phyloP scores from a whole-genome alignment of 1,140 invertebrate genomes.

The Drosophila paulistorum region DNA sequence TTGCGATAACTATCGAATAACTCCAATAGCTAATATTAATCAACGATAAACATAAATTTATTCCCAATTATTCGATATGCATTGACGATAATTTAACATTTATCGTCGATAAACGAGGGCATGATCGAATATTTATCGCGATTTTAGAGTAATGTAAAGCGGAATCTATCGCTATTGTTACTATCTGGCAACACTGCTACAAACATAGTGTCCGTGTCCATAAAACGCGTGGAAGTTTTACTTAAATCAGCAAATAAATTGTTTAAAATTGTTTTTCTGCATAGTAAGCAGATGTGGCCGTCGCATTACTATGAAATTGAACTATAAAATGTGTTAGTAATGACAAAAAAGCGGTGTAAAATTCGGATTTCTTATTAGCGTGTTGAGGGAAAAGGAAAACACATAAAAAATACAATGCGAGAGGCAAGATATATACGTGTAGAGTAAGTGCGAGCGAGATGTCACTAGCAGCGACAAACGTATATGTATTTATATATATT shows the following conservation, averaged over 20 bases:
- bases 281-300: slow-evolving; percentile 43
- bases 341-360: slow-evolving; percentile 54
- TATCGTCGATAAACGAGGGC: no score
- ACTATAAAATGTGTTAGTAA: slow-evolving; percentile 68
- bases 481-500: slow-evolving; percentile 59
- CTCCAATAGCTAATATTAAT: no score
- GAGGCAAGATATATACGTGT: slow-evolving; percentile 59
- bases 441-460: slow-evolving; percentile 64
- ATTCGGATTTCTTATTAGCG: slow-evolving; percentile 70
- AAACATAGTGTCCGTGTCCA: slow-evolving; percentile 13
- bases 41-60: no score
- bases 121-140: no score
- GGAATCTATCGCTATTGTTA: slow-evolving; percentile 2
- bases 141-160: neutral
- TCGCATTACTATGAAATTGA: slow-evolving; percentile 58
- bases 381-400: slow-evolving; percentile 67
- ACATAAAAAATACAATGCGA: slow-evolving; percentile 67
- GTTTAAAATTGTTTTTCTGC: slow-evolving; percentile 38
- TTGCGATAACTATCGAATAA: no score
- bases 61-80: no score
- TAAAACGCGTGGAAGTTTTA: slow-evolving; percentile 51
- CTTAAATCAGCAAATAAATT: slow-evolving; percentile 63
- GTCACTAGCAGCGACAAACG: slow-evolving; percentile 65
- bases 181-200: slow-evolving; percentile 1
- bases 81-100: no score